phyloP scores from a whole-genome alignment of 2,888 invertebrate species.

The Hemicrepidius hirtus region DNA sequence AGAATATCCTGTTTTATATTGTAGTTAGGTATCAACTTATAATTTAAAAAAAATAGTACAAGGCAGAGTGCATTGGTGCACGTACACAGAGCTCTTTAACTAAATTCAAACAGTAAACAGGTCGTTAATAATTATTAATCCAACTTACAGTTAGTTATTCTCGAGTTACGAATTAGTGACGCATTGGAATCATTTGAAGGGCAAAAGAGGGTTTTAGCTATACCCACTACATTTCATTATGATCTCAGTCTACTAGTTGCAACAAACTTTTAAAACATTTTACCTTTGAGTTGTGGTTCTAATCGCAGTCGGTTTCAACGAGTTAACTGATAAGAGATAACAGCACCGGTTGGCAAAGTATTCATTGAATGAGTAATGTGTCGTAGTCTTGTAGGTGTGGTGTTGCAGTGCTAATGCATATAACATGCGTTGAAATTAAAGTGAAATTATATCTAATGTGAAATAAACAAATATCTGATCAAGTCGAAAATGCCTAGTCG shows the following conservation, averaged over 20 bases:
- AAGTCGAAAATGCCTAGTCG: conserved; percentile 1
- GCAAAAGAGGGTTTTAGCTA: conserved; percentile 15
- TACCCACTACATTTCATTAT: background rate
- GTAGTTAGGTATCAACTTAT: no score
- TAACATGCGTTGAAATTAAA: conserved; percentile 1
- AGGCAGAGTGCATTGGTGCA: no score
- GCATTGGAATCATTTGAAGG: conserved; percentile 28
- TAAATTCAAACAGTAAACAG: no score
- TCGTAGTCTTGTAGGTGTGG: conserved; percentile 25
- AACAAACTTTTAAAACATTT: background rate
- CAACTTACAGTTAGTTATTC: no score
- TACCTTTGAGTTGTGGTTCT: background rate
- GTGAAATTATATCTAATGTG: background rate
- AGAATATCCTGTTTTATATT: no score
- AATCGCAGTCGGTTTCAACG: conserved; percentile 17
- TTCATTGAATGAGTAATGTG: conserved; percentile 18
- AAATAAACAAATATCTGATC: background rate
- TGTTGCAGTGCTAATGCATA: background rate
- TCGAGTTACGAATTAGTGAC: conserved; percentile 23
- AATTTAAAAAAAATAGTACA: no score
- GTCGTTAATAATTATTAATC: no score
- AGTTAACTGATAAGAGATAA: conserved; percentile 30
- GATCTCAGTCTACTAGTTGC: background rate
- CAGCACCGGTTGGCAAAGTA: conserved; percentile 5
- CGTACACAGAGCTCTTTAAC: no score